Conservation (phyloP, 2,888 invertebrate genomes). For the Pyrochroa serraticornis region DNA sequence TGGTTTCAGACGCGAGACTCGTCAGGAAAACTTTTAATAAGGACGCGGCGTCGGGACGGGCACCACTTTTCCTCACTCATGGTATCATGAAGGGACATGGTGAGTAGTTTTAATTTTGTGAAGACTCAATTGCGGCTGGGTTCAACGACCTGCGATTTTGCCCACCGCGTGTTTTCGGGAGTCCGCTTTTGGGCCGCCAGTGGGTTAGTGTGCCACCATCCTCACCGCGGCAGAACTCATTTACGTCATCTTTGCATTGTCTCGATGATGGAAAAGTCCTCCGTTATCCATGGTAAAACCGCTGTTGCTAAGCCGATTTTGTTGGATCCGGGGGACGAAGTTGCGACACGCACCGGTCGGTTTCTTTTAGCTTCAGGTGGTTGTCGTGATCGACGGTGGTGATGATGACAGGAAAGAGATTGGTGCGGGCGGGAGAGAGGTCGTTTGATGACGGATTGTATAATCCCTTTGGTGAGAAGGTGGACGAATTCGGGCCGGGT, state of each 20-base stretch:
- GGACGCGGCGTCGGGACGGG: conserved; percentile 75
- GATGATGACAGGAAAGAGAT: too few relatives aligned
- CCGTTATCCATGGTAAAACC: background rate
- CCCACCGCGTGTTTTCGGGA: conserved; percentile 20
- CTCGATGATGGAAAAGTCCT: background rate
- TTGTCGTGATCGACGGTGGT: background rate
- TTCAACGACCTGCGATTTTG: conserved; percentile 31
- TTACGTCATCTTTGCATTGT: conserved; percentile 20
- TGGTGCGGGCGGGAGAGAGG: too few relatives aligned
- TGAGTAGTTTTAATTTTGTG: conserved; percentile 57
- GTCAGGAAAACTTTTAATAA: conserved; percentile 76
- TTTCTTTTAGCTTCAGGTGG: background rate
- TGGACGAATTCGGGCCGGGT: too few relatives aligned
- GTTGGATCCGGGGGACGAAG: background rate
- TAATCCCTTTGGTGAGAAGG: too few relatives aligned
- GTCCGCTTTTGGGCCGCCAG: conserved; percentile 34
- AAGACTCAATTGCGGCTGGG: conserved; percentile 5
- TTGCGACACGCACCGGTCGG: background rate
- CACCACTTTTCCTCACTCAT: conserved; percentile 83
- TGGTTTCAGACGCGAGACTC: conserved; percentile 75
- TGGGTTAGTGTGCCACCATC: conserved; percentile 38
- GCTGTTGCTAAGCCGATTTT: conserved; percentile 5
- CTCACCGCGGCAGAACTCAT: background rate
- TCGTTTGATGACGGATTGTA: too few relatives aligned
- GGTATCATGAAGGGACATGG: conserved; percentile 89